phyloP scores from a whole-genome alignment of 2,888 invertebrate species.

The Parthenolecanium corni region DNA sequence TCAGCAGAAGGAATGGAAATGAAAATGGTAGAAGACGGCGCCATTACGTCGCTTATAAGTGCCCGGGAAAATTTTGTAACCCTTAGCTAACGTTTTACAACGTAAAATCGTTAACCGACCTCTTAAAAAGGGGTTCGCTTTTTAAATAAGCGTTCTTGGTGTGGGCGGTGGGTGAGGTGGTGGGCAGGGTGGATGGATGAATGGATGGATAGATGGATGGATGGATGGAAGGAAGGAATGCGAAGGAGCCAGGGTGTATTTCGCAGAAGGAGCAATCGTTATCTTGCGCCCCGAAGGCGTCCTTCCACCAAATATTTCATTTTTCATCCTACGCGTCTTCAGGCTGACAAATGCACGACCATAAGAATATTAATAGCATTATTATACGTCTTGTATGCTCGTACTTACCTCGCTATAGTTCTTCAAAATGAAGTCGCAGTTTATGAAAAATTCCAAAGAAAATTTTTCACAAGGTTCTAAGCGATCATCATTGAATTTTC shows the following conservation, averaged over 20 bases:
- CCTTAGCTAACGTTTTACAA: slow-evolving; percentile 21
- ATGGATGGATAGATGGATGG: background rate
- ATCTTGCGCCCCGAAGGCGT: slow-evolving; percentile 22
- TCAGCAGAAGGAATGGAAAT: background rate
- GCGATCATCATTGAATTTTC: too few relatives aligned
- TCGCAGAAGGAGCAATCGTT: slow-evolving; percentile 16
- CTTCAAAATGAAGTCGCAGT: too few relatives aligned
- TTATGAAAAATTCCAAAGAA: too few relatives aligned
- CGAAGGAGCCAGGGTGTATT: slow-evolving; percentile 18
- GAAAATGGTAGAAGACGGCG: slow-evolving; percentile 7
- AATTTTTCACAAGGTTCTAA: too few relatives aligned
- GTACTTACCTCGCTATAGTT: too few relatives aligned
- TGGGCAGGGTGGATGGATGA: background rate
- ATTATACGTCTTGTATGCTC: too few relatives aligned
- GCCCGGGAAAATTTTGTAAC: slow-evolving; percentile 21
- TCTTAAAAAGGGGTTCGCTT: slow-evolving; percentile 13
- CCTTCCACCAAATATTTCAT: slow-evolving; percentile 17
- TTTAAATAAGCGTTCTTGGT: too few relatives aligned
- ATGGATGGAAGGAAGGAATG: slow-evolving; percentile 1
- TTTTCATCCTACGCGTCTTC: background rate
- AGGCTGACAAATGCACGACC: slow-evolving; percentile 11
- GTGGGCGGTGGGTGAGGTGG: background rate
- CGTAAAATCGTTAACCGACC: slow-evolving; percentile 23
- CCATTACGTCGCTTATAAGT: slow-evolving; percentile 17
- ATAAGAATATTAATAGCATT: too few relatives aligned